Conservation (phyloP, 2,113 vertebrate genomes). For the Callipepla californica region DNA sequence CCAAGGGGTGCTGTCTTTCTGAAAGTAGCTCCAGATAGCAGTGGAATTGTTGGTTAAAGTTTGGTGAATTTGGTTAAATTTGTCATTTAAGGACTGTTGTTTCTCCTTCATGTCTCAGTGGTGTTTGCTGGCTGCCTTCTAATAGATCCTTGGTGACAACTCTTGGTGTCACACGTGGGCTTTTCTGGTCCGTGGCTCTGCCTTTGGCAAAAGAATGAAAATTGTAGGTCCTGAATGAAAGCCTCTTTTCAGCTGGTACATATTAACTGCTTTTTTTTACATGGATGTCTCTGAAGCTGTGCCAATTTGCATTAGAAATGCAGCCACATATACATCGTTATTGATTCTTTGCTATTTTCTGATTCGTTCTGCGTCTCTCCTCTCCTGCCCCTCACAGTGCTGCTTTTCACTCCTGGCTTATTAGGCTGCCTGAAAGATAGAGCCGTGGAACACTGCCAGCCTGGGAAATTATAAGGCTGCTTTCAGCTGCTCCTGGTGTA, state of each 20-base stretch:
- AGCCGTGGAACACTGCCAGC: not conserved
- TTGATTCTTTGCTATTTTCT: not conserved
- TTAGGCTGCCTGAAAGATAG: not conserved
- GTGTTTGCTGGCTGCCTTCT: not conserved
- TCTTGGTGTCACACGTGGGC: not conserved
- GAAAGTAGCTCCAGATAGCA: not conserved
- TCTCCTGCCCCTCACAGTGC: not conserved
- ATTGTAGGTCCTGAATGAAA: not conserved
- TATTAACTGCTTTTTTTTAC: not conserved
- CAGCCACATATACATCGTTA: accelerated
- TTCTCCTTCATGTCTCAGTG: not conserved
- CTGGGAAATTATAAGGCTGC: not conserved
- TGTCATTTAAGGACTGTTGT: not conserved
- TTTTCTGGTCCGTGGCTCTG: not conserved
- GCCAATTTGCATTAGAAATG: not conserved
- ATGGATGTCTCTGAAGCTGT: not conserved
- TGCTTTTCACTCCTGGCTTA: not conserved
- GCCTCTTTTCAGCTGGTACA: not conserved
- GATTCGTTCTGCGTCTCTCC: not conserved
- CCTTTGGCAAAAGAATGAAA: not conserved
- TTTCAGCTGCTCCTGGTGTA: not conserved
- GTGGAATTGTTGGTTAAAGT: not conserved
- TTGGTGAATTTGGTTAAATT: not conserved
- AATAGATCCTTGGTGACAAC: not conserved
- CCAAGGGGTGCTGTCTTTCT: not conserved